Conservation (phyloP, 2,888 invertebrate species). For the Drosophila neutralis region DNA sequence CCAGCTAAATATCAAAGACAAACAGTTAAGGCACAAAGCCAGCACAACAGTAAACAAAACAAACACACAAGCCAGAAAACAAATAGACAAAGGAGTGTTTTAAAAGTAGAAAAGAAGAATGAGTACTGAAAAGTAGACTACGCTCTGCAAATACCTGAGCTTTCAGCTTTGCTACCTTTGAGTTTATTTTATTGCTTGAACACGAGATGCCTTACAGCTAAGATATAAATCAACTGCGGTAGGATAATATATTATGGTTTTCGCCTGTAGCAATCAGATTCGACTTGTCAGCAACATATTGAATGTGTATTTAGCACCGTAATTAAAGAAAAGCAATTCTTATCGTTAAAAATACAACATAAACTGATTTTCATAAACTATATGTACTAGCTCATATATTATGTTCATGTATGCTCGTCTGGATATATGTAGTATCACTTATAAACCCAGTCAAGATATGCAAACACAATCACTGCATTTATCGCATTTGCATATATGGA, state of each 20-base stretch:
- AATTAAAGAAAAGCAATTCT: background rate
- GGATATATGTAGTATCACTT: background rate
- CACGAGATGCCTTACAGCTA: background rate
- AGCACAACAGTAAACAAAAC: slow-evolving; percentile 14
- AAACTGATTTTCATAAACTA: background rate
- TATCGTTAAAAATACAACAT: background rate
- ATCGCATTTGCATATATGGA: background rate
- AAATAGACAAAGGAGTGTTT: background rate
- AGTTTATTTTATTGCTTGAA: background rate
- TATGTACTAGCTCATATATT: background rate
- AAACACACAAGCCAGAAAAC: slow-evolving; percentile 2
- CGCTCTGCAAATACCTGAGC: background rate
- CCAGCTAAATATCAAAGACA: slow-evolving; percentile 20
- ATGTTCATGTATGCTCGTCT: background rate
- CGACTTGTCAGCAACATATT: background rate
- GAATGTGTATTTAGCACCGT: background rate
- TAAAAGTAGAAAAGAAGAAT: background rate
- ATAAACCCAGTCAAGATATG: background rate
- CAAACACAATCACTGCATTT: background rate
- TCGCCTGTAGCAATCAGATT: background rate
- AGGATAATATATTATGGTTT: background rate
- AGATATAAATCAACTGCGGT: background rate
- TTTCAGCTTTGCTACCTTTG: background rate
- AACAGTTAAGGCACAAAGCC: slow-evolving; percentile 26
- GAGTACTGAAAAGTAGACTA: background rate